phyloP scores from a whole-genome alignment of 1,140 invertebrate genomes.

The Caenorhabditis briggsae region DNA sequence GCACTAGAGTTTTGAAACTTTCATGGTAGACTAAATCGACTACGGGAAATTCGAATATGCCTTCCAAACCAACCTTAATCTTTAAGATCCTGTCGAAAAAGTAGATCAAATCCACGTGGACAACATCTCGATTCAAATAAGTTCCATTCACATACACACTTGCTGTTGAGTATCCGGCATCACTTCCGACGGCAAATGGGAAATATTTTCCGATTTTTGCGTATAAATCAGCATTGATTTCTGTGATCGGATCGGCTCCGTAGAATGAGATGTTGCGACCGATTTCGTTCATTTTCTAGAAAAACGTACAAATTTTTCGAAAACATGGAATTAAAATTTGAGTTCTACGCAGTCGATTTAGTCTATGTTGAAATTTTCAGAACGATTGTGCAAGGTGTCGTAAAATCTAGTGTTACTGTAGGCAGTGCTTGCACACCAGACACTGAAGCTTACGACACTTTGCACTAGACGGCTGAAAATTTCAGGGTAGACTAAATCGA shows the following conservation, averaged over 20 bases:
- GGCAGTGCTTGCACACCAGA: too few species aligned
- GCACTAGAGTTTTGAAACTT: too few species aligned
- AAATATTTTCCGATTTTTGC: slow-evolving; percentile 34
- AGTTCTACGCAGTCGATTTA: too few species aligned
- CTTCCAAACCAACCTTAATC: not conserved
- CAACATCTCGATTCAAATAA: slow-evolving; percentile 24
- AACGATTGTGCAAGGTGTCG: too few species aligned
- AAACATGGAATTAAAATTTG: not conserved
- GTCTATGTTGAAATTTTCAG: too few species aligned
- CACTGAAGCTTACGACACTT: not conserved
- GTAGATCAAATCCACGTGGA: slow-evolving; percentile 52
- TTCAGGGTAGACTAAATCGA: too few species aligned
- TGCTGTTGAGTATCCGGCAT: slow-evolving; percentile 47
- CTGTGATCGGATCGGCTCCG: slow-evolving; percentile 47
- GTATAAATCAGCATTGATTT: slow-evolving; percentile 35
- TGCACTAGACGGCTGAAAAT: not conserved
- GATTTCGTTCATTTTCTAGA: slow-evolving; percentile 36
- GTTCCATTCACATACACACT: slow-evolving; percentile 42
- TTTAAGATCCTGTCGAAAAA: slow-evolving; percentile 21
- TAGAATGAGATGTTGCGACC: slow-evolving; percentile 45
- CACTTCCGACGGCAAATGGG: slow-evolving; percentile 35
- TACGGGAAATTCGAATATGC: too few species aligned
- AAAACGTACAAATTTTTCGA: not conserved
- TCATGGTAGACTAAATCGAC: too few species aligned
- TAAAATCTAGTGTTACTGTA: too few species aligned